These are phyloP conservation scores for Etheostoma nigrum DNA, from an alignment of 2,797 vertebrate species.

Conservation along the genomic window DNA sequence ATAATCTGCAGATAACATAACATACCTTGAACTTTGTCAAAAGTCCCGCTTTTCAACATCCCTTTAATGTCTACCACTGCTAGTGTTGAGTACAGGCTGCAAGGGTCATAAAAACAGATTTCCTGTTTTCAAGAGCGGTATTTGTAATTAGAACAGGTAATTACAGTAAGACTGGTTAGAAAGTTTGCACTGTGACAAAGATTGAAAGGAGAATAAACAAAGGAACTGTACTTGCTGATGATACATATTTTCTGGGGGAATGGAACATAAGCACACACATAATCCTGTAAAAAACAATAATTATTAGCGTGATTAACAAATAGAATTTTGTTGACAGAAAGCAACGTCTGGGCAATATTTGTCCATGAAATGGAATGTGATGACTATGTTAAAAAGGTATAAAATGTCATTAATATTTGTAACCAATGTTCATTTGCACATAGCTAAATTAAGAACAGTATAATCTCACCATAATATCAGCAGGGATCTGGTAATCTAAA, in stretches of 20 bases:
- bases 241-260: background rate
- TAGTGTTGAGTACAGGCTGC: conserved; percentile 3
- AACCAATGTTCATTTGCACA: background rate
- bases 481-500: conserved; percentile 17
- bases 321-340: background rate
- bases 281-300: background rate
- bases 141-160: conserved; percentile 46
- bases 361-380: background rate
- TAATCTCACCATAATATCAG: conserved; percentile 4
- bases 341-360: background rate
- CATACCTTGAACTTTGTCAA: conserved; percentile 27
- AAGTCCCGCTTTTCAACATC: conserved; percentile 38
- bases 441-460: background rate
- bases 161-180: conserved; percentile 54
- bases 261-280: background rate
- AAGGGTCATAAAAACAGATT: conserved; percentile 31
- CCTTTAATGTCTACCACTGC: conserved; percentile 42
- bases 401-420: background rate
- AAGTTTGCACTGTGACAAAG: conserved; percentile 16
- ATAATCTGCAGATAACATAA: conserved; percentile 56
- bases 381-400: background rate
- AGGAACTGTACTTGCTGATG: background rate
- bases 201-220: background rate
- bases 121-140: conserved; percentile 43
- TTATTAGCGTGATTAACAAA: background rate